phyloP scores from a whole-genome alignment of 2,888 invertebrate genomes.

The Xylophagus ater region DNA sequence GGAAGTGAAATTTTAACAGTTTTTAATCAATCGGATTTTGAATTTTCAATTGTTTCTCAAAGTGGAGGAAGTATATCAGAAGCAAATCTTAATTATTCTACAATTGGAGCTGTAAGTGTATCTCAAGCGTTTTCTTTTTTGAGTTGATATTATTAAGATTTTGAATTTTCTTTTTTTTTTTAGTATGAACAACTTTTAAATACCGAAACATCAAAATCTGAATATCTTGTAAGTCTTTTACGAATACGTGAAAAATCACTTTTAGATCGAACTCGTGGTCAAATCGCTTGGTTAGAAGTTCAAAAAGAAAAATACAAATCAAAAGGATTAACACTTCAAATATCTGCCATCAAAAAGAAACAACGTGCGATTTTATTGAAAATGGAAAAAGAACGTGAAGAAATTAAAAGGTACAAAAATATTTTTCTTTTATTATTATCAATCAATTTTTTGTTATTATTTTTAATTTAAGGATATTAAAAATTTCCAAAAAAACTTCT shows the following conservation, averaged over 20 bases:
- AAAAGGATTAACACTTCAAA: conserved; percentile 45
- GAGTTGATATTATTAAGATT: not conserved
- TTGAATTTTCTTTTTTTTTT: conserved; percentile 15
- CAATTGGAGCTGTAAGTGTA: conserved; percentile 28
- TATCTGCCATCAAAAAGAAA: conserved; percentile 52
- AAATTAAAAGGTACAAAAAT: conserved; percentile 47
- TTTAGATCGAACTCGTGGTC: conserved; percentile 53
- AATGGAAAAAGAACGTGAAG: conserved; percentile 55
- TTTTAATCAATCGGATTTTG: conserved; percentile 25
- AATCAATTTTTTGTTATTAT: not conserved
- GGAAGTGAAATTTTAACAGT: conserved; percentile 25
- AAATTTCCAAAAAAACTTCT: not conserved
- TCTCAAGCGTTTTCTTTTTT: not conserved
- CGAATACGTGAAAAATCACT: conserved; percentile 56
- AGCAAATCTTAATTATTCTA: conserved; percentile 27
- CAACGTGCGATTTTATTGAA: conserved; percentile 54
- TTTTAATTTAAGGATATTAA: conserved; percentile 2
- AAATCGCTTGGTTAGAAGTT: conserved; percentile 53
- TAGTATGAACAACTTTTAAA: conserved; percentile 52
- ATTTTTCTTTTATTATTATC: not conserved
- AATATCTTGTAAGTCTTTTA: conserved; percentile 52
- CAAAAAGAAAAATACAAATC: conserved; percentile 49
- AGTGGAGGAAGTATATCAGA: conserved; percentile 25
- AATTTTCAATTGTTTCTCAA: conserved; percentile 20
- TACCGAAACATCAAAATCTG: conserved; percentile 54